Conservation (phyloP, 1,140 invertebrate species). For the Phymastichus coffea region DNA sequence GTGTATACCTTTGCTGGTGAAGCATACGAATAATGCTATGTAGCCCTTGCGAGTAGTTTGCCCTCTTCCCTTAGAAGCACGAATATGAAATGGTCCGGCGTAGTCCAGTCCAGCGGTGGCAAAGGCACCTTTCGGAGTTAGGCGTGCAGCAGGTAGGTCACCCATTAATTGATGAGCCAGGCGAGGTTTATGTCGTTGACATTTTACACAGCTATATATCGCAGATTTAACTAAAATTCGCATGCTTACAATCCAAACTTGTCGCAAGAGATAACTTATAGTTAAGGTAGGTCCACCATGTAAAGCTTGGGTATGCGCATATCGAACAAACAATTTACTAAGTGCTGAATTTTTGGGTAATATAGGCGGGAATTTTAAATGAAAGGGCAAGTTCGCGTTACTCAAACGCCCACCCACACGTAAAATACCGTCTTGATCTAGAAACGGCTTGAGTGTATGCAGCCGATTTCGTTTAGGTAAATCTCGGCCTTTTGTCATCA, state of each 20-base stretch:
- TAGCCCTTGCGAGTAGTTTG: neutral
- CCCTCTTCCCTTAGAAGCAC: neutral
- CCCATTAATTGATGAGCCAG: slow-evolving; percentile 7
- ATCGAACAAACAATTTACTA: neutral
- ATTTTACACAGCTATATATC: neutral
- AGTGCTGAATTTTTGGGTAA: neutral
- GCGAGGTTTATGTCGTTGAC: neutral
- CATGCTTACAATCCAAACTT: slow-evolving; percentile 5
- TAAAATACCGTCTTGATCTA: slow-evolving; percentile 2
- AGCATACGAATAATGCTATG: slow-evolving; percentile 5
- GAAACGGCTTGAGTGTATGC: neutral
- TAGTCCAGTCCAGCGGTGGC: slow-evolving; percentile 31
- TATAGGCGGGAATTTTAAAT: slow-evolving; percentile 11
- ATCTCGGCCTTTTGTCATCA: neutral
- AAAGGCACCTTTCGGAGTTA: slow-evolving; percentile 24
- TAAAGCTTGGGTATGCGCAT: neutral
- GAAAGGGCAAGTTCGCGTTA: neutral
- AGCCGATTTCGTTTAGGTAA: neutral
- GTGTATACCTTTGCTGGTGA: neutral
- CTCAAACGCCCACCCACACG: slow-evolving; percentile 11
- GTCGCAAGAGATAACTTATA: neutral
- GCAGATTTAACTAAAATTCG: neutral
- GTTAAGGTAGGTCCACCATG: neutral
- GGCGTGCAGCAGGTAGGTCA: neutral
- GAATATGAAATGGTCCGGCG: neutral